Conservation (phyloP, 35 echinoderm and acorn worm species). For the Nesometra sesokonis region DNA sequence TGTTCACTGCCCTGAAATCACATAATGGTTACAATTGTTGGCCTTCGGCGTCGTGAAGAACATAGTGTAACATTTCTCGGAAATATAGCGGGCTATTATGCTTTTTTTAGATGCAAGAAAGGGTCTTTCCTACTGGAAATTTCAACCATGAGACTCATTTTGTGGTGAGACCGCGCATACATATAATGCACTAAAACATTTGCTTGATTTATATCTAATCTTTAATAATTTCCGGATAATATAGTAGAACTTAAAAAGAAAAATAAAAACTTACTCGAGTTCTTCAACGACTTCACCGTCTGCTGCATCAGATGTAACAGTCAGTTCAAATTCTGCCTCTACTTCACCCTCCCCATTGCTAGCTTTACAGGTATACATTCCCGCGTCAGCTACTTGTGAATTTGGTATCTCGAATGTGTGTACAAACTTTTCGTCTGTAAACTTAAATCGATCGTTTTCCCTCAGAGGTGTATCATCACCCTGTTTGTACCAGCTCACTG, state of each 20-base stretch:
- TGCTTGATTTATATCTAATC: too few species aligned
- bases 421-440: conserved; percentile 67
- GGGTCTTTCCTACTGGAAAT: too few species aligned
- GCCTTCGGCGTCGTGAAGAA: too few species aligned
- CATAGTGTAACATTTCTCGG: too few species aligned
- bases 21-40: too few species aligned
- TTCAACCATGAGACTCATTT: too few species aligned
- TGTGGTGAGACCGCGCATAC: too few species aligned
- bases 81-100: too few species aligned
- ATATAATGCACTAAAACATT: too few species aligned
- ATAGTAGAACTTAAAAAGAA: neutral
- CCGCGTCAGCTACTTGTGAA: conserved; percentile 48
- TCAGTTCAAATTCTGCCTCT: conserved; percentile 54
- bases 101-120: too few species aligned
- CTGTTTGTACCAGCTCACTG: conserved; percentile 79
- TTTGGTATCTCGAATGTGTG: conserved; percentile 66
- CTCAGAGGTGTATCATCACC: conserved; percentile 27
- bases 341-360: conserved; percentile 65
- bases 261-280: conserved; percentile 7
- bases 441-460: conserved; percentile 48
- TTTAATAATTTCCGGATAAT: neutral
- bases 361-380: conserved; percentile 60
- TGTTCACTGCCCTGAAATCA: too few species aligned
- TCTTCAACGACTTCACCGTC: neutral
- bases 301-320: conserved; percentile 19